Conservation (phyloP, 1,140 invertebrate species). For the Caenorhabditis brenneri region DNA sequence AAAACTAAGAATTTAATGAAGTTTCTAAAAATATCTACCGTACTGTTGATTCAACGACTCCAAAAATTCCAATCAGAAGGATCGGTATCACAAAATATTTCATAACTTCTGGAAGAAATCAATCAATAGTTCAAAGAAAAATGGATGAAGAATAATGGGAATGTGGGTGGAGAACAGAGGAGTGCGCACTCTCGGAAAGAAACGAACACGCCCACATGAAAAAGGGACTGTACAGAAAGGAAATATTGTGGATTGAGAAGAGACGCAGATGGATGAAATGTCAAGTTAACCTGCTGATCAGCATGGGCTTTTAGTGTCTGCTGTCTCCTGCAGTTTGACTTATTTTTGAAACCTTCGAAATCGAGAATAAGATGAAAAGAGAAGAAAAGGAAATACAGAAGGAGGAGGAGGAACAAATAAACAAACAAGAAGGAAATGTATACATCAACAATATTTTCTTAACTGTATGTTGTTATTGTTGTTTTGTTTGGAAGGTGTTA, state of each 20-base stretch:
- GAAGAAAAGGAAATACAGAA: not conserved
- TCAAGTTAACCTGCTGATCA: conserved; percentile 37
- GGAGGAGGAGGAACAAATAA: not conserved
- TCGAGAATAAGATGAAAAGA: not conserved
- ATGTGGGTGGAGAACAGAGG: not conserved
- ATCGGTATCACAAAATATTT: not conserved
- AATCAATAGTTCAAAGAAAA: not conserved
- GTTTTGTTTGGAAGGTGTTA: too few species aligned
- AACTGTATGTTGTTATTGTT: too few species aligned
- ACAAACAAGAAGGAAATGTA: too few species aligned
- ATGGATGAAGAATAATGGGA: not conserved
- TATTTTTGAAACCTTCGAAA: not conserved
- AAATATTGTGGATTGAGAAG: not conserved
- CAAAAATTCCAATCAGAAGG: not conserved
- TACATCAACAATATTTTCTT: too few species aligned
- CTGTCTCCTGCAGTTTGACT: not conserved
- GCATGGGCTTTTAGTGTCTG: conserved; percentile 34
- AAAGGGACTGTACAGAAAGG: not conserved
- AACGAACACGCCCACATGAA: conserved; percentile 27
- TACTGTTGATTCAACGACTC: not conserved
- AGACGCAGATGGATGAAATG: conserved; percentile 25
- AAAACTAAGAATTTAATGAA: not conserved
- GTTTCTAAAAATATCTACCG: not conserved
- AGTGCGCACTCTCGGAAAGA: conserved; percentile 3
- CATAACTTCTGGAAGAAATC: not conserved